Evolutionary conservation across 2,888 invertebrate genomes (phyloP).

Genomic region (Macrophya annulata): DNA sequence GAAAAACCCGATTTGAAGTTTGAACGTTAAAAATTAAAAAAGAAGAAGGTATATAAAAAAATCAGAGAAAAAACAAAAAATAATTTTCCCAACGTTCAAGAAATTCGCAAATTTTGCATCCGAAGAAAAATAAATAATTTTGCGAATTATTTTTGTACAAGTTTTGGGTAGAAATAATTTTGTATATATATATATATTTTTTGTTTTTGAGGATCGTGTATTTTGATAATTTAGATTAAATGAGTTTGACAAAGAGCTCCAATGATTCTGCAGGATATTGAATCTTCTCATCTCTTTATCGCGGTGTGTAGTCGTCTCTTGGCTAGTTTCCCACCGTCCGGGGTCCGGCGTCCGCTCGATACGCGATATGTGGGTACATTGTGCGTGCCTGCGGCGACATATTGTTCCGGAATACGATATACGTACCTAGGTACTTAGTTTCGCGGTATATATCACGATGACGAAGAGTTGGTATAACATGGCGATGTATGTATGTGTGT

Average conservation of each 20-base stretch:
- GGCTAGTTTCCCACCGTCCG: not conserved
- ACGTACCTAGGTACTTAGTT: constrained; percentile 31
- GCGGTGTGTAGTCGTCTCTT: not conserved
- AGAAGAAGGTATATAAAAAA: not conserved
- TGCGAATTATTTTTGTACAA: not conserved
- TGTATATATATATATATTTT: no score
- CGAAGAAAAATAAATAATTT: not conserved
- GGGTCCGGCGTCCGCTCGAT: not conserved
- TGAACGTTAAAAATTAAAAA: no score
- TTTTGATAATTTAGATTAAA: not conserved
- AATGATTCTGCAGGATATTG: not conserved
- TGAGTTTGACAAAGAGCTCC: not conserved
- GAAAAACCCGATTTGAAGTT: no score
- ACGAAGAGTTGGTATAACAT: not conserved
- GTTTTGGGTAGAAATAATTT: not conserved
- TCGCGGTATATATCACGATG: constrained; percentile 8
- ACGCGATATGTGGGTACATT: constrained; percentile 42
- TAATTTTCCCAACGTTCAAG: not conserved
- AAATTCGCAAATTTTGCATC: no score
- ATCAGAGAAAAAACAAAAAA: not conserved
- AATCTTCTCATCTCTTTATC: not conserved
- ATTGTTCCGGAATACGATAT: constrained; percentile 30
- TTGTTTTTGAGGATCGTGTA: not conserved
- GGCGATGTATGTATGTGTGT: not conserved
- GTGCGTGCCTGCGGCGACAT: not conserved